Conservation (phyloP, 2,113 vertebrate species). For the Nipponia nippon region DNA sequence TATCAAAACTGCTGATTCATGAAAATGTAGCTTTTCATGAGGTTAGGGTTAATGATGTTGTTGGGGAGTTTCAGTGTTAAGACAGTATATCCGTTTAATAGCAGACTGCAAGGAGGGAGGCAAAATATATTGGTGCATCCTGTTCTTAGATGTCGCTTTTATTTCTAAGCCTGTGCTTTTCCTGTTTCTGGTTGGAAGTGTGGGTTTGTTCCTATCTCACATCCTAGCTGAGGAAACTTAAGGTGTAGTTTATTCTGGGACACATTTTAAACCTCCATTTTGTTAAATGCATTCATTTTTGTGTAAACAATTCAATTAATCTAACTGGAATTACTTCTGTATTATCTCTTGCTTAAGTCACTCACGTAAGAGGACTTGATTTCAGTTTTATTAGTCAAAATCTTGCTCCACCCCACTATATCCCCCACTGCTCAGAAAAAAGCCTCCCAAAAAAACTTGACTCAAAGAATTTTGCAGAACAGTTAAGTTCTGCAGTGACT, state of each 20-base stretch:
- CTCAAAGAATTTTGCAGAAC: neutral
- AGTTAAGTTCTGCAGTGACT: neutral
- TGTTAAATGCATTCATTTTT: neutral
- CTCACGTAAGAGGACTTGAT: neutral
- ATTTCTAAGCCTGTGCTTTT: neutral
- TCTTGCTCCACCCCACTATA: fast-evolving
- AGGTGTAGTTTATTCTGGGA: neutral
- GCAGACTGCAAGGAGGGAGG: neutral
- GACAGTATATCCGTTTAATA: neutral
- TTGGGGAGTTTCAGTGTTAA: neutral
- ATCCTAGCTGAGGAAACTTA: neutral
- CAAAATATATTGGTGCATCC: neutral
- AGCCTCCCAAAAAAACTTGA: fast-evolving
- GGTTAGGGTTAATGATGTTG: neutral
- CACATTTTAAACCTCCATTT: neutral
- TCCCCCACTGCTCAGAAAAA: neutral
- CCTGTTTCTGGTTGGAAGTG: neutral
- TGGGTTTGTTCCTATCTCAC: neutral
- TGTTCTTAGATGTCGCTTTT: neutral
- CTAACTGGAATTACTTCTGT: neutral
- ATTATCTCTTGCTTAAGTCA: neutral
- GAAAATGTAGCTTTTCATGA: neutral
- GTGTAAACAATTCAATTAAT: neutral
- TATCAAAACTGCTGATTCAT: neutral
- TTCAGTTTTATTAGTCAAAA: neutral